Conservation (phyloP, 1,140 invertebrate species). For the Teleopsis dalmanni region DNA sequence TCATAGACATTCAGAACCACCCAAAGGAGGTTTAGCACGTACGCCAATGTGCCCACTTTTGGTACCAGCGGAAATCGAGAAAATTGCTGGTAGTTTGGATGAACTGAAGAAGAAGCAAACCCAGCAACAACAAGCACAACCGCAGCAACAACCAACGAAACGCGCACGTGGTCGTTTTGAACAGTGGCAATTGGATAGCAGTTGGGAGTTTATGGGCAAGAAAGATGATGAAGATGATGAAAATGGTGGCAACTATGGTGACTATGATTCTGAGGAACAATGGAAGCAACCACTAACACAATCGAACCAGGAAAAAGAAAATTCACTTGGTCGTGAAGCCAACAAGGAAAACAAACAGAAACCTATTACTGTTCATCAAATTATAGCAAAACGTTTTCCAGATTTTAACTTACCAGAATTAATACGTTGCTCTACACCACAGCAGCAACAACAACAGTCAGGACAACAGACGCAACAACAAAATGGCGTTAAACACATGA, state of each 20-base stretch:
- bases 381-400: conserved; percentile 62
- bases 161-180: conserved; percentile 46
- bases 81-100: conserved; percentile 36
- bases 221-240: conserved; percentile 30
- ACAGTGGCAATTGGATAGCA: conserved; percentile 75
- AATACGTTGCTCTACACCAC: conserved; percentile 31
- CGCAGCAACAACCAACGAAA: conserved; percentile 22
- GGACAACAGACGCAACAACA: not conserved
- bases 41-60: conserved; percentile 18
- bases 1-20: conserved; percentile 53
- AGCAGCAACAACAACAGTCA: too few relatives aligned
- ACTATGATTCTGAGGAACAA: conserved; percentile 23
- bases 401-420: conserved; percentile 41
- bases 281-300: conserved; percentile 19
- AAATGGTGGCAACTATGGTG: conserved; percentile 13
- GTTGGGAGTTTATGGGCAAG: conserved; percentile 78
- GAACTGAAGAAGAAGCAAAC: conserved; percentile 40
- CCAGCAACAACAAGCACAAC: conserved; percentile 17
- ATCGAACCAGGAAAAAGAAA: conserved; percentile 26
- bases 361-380: conserved; percentile 61
- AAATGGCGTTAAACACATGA: conserved; percentile 5
- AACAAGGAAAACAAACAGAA: conserved; percentile 44
- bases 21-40: conserved; percentile 37
- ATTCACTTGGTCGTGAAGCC: conserved; percentile 25
- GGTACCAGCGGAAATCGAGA: conserved; percentile 33